Conservation (phyloP, 2,797 vertebrate species). For the Staurois parvus region DNA sequence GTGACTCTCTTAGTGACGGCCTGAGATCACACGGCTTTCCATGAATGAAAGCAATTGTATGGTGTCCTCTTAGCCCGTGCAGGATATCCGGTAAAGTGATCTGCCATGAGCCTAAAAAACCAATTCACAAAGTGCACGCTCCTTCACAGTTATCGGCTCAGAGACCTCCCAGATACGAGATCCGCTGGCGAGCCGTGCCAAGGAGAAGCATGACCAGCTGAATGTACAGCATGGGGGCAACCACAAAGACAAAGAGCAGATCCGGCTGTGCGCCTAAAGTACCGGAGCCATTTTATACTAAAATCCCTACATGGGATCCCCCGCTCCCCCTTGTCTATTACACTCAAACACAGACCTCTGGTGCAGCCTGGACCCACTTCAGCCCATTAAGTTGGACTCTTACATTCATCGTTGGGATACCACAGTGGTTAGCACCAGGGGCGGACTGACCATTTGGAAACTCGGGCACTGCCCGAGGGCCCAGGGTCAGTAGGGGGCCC, state of each 20-base stretch:
- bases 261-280: not conserved
- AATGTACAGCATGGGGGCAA: slow-evolving; percentile 13
- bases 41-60: slow-evolving; percentile 54
- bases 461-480: too few species aligned
- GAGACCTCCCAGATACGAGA: slow-evolving; percentile 41
- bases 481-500: too few species aligned
- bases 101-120: slow-evolving; percentile 34
- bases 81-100: slow-evolving; percentile 58
- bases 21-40: slow-evolving; percentile 12
- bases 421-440: too few species aligned
- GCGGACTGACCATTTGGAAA: too few species aligned
- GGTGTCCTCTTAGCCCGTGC: slow-evolving; percentile 17
- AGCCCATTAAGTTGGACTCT: too few species aligned
- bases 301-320: too few species aligned
- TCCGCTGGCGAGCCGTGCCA: slow-evolving; percentile 34
- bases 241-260: not conserved
- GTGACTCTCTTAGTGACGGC: not conserved
- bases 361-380: too few species aligned
- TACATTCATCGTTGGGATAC: too few species aligned
- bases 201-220: slow-evolving; percentile 32
- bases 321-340: too few species aligned
- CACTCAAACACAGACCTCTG: too few species aligned
- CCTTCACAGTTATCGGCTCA: slow-evolving; percentile 59
- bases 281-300: too few species aligned
- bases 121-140: slow-evolving; percentile 35